Conservation (phyloP, 1,140 invertebrate species). For the Cydia splendana region DNA sequence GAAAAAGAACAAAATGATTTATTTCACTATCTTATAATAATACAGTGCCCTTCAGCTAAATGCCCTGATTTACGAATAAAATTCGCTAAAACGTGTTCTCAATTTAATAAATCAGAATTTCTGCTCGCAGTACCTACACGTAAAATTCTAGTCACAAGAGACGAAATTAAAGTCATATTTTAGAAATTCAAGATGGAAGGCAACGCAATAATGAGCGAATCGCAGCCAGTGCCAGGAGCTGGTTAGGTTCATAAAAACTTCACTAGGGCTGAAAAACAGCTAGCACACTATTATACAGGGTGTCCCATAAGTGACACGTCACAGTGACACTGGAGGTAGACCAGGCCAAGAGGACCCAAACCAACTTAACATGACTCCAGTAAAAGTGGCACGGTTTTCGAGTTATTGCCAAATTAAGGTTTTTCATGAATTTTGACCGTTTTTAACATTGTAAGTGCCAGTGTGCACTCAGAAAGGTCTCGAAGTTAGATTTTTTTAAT, state of each 20-base stretch:
- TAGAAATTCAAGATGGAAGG: slow-evolving; percentile 36
- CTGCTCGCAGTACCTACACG: slow-evolving; percentile 33
- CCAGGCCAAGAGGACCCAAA: too few relatives aligned
- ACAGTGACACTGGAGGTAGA: too few relatives aligned
- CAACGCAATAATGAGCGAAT: slow-evolving; percentile 14
- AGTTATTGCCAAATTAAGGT: too few relatives aligned
- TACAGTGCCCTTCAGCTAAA: not conserved
- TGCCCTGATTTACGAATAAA: not conserved
- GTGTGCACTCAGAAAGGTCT: too few relatives aligned
- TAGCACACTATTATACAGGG: too few relatives aligned
- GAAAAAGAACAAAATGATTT: too few relatives aligned
- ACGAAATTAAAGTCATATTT: slow-evolving; percentile 46
- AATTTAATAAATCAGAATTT: slow-evolving; percentile 40
- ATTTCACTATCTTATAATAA: not conserved
- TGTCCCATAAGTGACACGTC: too few relatives aligned
- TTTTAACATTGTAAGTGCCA: too few relatives aligned
- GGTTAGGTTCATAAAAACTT: slow-evolving; percentile 33
- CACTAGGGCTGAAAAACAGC: not conserved
- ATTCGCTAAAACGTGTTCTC: slow-evolving; percentile 8
- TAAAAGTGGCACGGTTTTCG: too few relatives aligned
- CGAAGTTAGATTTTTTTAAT: too few relatives aligned
- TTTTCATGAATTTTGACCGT: too few relatives aligned
- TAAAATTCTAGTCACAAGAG: slow-evolving; percentile 43
- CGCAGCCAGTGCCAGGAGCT: not conserved
- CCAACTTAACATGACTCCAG: too few relatives aligned